phyloP scores from a whole-genome alignment of 2,113 vertebrate genomes.

The Xyliphius kryptos region DNA sequence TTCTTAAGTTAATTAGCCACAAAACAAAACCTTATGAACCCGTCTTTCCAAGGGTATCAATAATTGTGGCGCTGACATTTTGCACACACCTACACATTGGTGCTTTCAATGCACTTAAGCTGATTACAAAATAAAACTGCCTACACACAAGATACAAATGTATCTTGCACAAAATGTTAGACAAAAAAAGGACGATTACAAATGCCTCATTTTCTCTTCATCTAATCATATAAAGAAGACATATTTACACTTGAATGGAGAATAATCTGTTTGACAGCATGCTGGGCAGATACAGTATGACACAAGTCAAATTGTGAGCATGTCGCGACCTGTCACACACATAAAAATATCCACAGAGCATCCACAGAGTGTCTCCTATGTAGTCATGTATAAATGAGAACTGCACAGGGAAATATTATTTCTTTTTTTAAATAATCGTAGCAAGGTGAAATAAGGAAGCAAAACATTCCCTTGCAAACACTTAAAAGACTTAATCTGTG shows the following conservation, averaged over 20 bases:
- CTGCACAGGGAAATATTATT: slow-evolving; percentile 44
- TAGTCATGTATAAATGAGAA: slow-evolving; percentile 51
- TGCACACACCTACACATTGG: too few relatives aligned
- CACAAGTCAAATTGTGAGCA: slow-evolving; percentile 48
- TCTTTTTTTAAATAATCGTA: slow-evolving; percentile 42
- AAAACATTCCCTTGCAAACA: slow-evolving; percentile 27
- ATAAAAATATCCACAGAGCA: slow-evolving; percentile 56
- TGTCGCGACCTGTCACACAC: slow-evolving; percentile 44
- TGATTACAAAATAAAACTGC: slow-evolving; percentile 23
- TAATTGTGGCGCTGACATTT: too few relatives aligned
- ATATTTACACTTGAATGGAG: slow-evolving; percentile 41
- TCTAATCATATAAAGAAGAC: slow-evolving; percentile 16
- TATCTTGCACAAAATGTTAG: slow-evolving; percentile 2
- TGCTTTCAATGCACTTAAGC: neutral
- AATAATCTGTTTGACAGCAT: slow-evolving; percentile 55
- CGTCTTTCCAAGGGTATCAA: too few relatives aligned
- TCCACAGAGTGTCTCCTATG: slow-evolving; percentile 35
- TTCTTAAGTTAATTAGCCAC: too few relatives aligned
- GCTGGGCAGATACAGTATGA: slow-evolving; percentile 54
- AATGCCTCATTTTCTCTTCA: slow-evolving; percentile 4
- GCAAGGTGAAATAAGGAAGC: slow-evolving; percentile 22
- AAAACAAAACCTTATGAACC: too few relatives aligned
- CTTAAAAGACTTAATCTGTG: slow-evolving; percentile 21
- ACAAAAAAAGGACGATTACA: slow-evolving; percentile 5
- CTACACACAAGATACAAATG: slow-evolving; percentile 6